A percentile compares a stretch with the other conserved stretches of the same genome.
These are phyloP conservation scores for Ormyrus rosae DNA, from an alignment of 2,888 invertebrate genomes.

Conservation along the genomic window DNA sequence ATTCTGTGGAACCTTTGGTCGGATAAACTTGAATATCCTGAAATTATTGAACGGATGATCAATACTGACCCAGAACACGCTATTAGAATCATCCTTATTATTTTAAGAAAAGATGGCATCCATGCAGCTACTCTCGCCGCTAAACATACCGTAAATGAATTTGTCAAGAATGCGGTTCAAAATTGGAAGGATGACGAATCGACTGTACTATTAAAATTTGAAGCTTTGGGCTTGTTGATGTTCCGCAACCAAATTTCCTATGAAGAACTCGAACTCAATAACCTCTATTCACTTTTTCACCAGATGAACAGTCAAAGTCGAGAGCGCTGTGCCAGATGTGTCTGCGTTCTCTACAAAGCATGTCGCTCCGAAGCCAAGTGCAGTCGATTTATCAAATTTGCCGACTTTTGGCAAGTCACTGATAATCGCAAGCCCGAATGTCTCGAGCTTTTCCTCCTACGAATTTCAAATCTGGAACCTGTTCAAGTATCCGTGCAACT, in stretches of 20 bases:
- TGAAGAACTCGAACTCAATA: not conserved
- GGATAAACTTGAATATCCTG: not conserved
- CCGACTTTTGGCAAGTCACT: not conserved
- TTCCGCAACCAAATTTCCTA: not conserved
- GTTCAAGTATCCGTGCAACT: conserved; percentile 22
- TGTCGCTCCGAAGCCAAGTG: conserved; percentile 78
- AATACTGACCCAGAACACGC: conserved; percentile 59
- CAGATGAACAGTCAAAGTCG: not conserved
- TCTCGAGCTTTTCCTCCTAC: conserved; percentile 27
- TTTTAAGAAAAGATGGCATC: not conserved
- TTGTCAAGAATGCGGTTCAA: conserved; percentile 57
- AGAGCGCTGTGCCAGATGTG: conserved; percentile 27
- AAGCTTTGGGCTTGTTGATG: conserved; percentile 29
- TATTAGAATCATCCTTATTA: conserved; percentile 56
- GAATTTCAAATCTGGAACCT: not conserved
- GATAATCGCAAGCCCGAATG: conserved; percentile 8
- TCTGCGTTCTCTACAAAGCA: conserved; percentile 26
- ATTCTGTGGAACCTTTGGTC: conserved; percentile 37
- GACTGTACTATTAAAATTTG: conserved; percentile 41
- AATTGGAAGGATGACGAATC: conserved; percentile 61
- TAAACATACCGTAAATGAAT: not conserved
- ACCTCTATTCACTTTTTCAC: not conserved
- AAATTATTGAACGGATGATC: conserved; percentile 72
- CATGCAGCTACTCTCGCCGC: not conserved
- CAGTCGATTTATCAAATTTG: conserved; percentile 74